Percentiles rank a stretch among this genome's conserved stretches.
These are phyloP conservation scores for Euplagia quadripunctaria DNA, from an alignment of 2,888 invertebrate genomes.

Conservation along the genomic window DNA sequence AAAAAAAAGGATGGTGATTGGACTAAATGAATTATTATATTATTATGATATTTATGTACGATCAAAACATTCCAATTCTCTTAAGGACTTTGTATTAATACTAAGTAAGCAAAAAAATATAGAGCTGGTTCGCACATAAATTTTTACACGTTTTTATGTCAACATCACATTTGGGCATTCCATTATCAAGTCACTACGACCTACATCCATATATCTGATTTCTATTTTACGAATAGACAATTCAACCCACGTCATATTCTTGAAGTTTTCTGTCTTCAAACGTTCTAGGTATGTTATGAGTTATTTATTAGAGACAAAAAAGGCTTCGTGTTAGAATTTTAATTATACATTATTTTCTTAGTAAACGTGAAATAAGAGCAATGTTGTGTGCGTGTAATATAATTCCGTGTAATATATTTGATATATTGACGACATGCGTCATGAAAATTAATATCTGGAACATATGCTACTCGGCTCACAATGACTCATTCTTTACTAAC, in stretches of 20 bases:
- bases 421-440: constrained; percentile 48
- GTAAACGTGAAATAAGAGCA: constrained; percentile 40
- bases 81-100: neutral
- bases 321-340: constrained; percentile 27
- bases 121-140: constrained; percentile 54
- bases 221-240: constrained; percentile 62
- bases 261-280: constrained; percentile 30
- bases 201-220: constrained; percentile 67
- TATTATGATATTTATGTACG: neutral
- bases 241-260: constrained; percentile 52
- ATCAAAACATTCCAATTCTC: neutral
- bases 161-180: constrained; percentile 67
- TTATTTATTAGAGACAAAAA: neutral
- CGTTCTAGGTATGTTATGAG: constrained; percentile 17
- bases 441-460: constrained; percentile 63
- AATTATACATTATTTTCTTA: constrained; percentile 31
- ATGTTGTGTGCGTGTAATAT: constrained; percentile 52
- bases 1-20: neutral
- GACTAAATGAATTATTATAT: too few species aligned
- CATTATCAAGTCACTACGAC: constrained; percentile 69
- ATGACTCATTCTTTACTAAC: constrained; percentile 71
- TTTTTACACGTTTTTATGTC: constrained; percentile 68
- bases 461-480: constrained; percentile 57
- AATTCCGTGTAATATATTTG: constrained; percentile 45
- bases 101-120: constrained; percentile 24